Base-by-base conservation (phyloP, 2,113 vertebrate species). In the Leuciscus idus region DNA sequence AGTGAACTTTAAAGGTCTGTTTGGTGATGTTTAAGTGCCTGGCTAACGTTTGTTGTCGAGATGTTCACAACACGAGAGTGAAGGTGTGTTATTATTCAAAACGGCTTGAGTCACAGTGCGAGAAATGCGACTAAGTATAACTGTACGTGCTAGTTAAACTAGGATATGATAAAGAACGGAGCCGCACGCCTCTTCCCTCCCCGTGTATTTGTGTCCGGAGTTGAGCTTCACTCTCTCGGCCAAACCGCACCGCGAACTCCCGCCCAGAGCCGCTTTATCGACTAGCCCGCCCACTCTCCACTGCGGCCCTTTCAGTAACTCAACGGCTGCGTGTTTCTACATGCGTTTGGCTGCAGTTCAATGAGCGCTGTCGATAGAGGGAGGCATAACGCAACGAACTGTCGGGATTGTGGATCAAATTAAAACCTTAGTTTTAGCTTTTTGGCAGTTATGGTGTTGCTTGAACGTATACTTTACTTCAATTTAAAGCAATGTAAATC, bases 211-310 rank as follows among this genome's bases (percentile, higher is more conserved):
- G 82, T 84, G 82, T 84, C 82, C 82, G 66, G 82, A 84, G 82
- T 86, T 74, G 36, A 59, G 84, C 78, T 85, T 82, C 79, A 85
- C 73, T 75, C 39, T 85, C 72, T 59, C 88, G 75, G 86, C 87
- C 52, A 88, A 81, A 86, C 79, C 46, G 73, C 82, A 82, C 83
- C 78, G 50, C 85, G 86, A 89, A 87, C 85, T 84, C 82, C 66
- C 82, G 82, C 82, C 81, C 64, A 83, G 81, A 83, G 48, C 48
- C 50, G 82, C 82, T 84, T 84, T 84, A 84, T 73, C n/a, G 68
- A 57, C 66, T 84, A 84, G 82, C 68, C 50, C 82, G 82, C 82
- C 82, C 82, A 84, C 82, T 73, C 82, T 73, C 66, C 50, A 43
- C 50, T 73, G 82, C 82, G 82, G 82, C 82, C 66, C 68, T 82